These are phyloP conservation scores for Brachylomia viminalis DNA, from an alignment of 2,888 invertebrate species.

Conservation along the genomic window DNA sequence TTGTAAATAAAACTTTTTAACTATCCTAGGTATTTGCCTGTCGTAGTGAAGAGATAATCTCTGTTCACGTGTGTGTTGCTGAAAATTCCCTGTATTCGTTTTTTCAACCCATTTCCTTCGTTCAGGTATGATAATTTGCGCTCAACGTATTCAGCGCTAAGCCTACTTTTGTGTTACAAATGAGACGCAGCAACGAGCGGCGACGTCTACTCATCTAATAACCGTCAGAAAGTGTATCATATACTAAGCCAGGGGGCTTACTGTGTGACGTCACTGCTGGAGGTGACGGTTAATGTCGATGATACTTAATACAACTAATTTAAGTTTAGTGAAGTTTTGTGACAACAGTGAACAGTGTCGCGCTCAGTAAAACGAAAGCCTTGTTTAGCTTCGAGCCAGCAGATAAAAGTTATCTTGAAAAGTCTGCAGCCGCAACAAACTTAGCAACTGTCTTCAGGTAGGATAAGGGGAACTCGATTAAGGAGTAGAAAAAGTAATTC, in stretches of 20 bases:
- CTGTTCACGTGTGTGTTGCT: constrained; percentile 70
- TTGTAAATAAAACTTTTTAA: constrained; percentile 65
- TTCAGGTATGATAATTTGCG: constrained; percentile 71
- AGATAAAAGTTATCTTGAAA: constrained; percentile 84
- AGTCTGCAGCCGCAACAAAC: constrained; percentile 82
- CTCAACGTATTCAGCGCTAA: constrained; percentile 62
- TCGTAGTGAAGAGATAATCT: constrained; percentile 64
- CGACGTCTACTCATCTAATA: constrained; percentile 43
- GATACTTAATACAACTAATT: constrained; percentile 78
- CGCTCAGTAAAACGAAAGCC: constrained; percentile 80
- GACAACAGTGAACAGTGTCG: constrained; percentile 72
- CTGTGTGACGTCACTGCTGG: constrained; percentile 23
- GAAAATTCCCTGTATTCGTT: constrained; percentile 74
- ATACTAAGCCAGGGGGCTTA: constrained; percentile 12
- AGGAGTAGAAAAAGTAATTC: constrained; percentile 84
- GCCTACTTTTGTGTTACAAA: constrained; percentile 67
- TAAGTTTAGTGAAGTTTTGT: constrained; percentile 79
- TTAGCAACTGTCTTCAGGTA: constrained; percentile 84
- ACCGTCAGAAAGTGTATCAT: constrained; percentile 40
- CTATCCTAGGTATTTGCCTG: constrained; percentile 55
- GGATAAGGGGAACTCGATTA: constrained; percentile 86
- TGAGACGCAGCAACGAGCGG: constrained; percentile 46
- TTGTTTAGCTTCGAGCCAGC: constrained; percentile 77
- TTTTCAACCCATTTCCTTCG: constrained; percentile 69
- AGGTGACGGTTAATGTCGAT: constrained; percentile 65